Evolutionary conservation across 2,113 vertebrate species (phyloP).

Genomic region (Myrmecobius fasciatus): DNA sequence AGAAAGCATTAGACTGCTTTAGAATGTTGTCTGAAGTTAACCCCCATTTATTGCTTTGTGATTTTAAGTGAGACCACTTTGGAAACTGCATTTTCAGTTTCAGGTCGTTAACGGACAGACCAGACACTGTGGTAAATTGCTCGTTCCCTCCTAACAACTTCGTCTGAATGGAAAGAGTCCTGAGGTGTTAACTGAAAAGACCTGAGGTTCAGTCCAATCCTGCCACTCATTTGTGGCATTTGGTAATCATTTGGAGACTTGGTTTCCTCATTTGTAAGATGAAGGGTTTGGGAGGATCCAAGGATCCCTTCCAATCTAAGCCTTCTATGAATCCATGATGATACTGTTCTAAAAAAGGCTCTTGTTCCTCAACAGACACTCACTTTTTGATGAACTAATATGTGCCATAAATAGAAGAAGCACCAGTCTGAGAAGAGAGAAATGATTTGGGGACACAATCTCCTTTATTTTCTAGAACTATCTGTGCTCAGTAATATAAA

Average conservation of each 20-base stretch:
- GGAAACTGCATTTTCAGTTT: not conserved
- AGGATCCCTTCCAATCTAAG: not conserved
- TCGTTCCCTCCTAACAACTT: not conserved
- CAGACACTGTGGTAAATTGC: not conserved
- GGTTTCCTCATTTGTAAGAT: not conserved
- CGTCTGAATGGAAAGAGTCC: not conserved
- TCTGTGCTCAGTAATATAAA: not conserved
- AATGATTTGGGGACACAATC: not conserved
- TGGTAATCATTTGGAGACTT: not conserved
- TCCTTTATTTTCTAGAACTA: not conserved
- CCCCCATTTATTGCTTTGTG: not conserved
- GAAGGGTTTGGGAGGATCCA: not conserved
- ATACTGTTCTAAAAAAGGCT: not conserved
- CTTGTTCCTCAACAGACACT: no score
- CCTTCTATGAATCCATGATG: not conserved
- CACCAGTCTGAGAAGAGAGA: not conserved
- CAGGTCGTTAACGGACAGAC: not conserved
- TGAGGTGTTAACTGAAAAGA: not conserved
- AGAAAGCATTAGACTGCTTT: not conserved
- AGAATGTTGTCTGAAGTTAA: not conserved
- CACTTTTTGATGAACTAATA: not conserved
- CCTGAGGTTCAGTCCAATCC: not conserved
- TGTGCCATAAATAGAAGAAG: not conserved
- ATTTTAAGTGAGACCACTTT: not conserved
- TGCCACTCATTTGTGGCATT: no score